Conservation (phyloP, 2,888 invertebrate genomes). For the Blastobasis adustella region DNA sequence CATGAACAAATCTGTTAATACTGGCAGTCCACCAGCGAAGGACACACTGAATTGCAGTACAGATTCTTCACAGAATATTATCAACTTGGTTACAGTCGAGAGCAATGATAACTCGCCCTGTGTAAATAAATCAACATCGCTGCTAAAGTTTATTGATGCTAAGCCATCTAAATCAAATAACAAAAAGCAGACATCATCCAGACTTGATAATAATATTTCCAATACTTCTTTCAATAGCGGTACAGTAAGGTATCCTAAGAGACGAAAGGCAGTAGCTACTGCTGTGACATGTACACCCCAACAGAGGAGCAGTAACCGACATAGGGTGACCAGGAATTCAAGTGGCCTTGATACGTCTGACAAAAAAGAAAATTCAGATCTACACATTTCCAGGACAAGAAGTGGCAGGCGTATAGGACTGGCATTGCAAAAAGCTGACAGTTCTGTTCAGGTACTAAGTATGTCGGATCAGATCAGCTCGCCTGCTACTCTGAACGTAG, state of each 20-base stretch:
- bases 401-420: constrained; percentile 47
- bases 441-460: constrained; percentile 43
- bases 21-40: constrained; percentile 22
- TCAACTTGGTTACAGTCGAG: constrained; percentile 46
- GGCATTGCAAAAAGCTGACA: constrained; percentile 34
- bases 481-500: constrained; percentile 47
- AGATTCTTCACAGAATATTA: constrained; percentile 53
- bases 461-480: constrained; percentile 47
- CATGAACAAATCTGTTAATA: constrained; percentile 48
- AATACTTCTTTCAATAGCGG: constrained; percentile 44
- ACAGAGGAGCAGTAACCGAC: constrained; percentile 10
- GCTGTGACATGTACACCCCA: constrained; percentile 13
- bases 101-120: constrained; percentile 25
- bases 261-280: constrained; percentile 31
- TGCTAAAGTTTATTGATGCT: constrained; percentile 43
- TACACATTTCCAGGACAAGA: constrained; percentile 40
- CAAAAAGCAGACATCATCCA: too few species aligned
- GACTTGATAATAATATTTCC: constrained; percentile 6
- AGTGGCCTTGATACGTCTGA: constrained; percentile 37
- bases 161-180: constrained; percentile 26
- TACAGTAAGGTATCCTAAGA: constrained; percentile 51
- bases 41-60: constrained; percentile 44
- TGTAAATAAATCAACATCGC: constrained; percentile 41
- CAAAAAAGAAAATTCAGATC: constrained; percentile 45
- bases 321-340: constrained; percentile 27